Evolutionary conservation across 2,888 invertebrate species (phyloP).

Genomic region (Tridacna gigas): DNA sequence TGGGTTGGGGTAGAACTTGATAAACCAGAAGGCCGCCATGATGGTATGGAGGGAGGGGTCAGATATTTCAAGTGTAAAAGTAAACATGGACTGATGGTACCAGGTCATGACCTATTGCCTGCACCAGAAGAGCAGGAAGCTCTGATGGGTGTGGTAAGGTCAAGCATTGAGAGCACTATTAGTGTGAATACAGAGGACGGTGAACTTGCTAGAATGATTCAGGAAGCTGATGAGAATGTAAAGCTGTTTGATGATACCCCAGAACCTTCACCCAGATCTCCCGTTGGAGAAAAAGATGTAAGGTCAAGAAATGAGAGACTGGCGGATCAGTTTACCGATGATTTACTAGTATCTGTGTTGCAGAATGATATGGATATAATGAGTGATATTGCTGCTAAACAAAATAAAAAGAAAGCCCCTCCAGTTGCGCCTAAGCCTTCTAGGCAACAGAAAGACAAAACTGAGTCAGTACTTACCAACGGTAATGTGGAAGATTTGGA

Average conservation of each 20-base stretch:
- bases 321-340: conserved; percentile 77
- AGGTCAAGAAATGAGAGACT: conserved; percentile 57
- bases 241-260: conserved; percentile 61
- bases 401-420: conserved; percentile 58
- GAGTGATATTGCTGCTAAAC: conserved; percentile 67
- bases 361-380: conserved; percentile 71
- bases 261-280: conserved; percentile 43
- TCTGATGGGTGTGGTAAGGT: conserved; percentile 39
- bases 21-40: conserved; percentile 72
- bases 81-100: conserved; percentile 76
- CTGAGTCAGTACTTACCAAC: conserved; percentile 40
- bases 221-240: conserved; percentile 65
- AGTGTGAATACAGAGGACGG: conserved; percentile 58
- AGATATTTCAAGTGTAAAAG: conserved; percentile 76
- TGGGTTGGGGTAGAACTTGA: conserved; percentile 82
- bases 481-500: conserved; percentile 56
- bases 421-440: conserved; percentile 71
- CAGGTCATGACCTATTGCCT: conserved; percentile 71
- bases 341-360: conserved; percentile 73
- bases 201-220: conserved; percentile 62
- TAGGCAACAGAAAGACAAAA: conserved; percentile 30
- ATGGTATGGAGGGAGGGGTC: conserved; percentile 73
- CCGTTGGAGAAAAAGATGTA: conserved; percentile 24
- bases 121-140: conserved; percentile 43
- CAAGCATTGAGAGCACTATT: conserved; percentile 56